Conservation (phyloP, 2,113 vertebrate species). For the Puffinus mauretanicus region DNA sequence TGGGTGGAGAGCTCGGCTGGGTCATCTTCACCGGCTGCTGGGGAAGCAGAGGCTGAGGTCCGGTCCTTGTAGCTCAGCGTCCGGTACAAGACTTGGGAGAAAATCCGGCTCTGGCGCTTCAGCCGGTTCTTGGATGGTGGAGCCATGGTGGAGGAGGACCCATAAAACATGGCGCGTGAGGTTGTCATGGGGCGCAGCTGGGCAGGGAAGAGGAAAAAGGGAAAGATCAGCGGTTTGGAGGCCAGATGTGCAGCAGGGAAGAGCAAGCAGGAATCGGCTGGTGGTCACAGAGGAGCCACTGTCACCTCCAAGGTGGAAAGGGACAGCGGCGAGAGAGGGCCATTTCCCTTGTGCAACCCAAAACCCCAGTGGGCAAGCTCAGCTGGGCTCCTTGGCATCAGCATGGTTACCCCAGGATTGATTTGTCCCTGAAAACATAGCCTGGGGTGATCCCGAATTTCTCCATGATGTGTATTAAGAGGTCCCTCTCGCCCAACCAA, state of each 20-base stretch:
- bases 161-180: conserved; percentile 86
- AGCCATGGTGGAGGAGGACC: conserved; percentile 86
- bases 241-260: neutral
- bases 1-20: conserved; percentile 92
- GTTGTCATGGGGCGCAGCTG: neutral
- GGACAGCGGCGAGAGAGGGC: neutral
- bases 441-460: neutral
- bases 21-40: conserved; percentile 74
- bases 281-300: fast-evolving
- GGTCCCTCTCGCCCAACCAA: neutral
- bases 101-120: conserved; percentile 90
- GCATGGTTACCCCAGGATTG: neutral
- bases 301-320: neutral
- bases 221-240: neutral
- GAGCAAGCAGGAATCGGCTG: neutral
- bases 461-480: neutral
- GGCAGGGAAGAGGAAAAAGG: neutral
- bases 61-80: conserved; percentile 91
- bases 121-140: conserved; percentile 89
- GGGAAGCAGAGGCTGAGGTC: conserved; percentile 69
- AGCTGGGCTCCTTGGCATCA: neutral
- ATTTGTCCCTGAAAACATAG: neutral
- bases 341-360: neutral
- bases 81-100: conserved; percentile 88
- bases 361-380: neutral